Evolutionary conservation across 2,888 invertebrate genomes (phyloP), one percentile per base, ranked within the genome.

Genomic region (Morpho helenor): DNA sequence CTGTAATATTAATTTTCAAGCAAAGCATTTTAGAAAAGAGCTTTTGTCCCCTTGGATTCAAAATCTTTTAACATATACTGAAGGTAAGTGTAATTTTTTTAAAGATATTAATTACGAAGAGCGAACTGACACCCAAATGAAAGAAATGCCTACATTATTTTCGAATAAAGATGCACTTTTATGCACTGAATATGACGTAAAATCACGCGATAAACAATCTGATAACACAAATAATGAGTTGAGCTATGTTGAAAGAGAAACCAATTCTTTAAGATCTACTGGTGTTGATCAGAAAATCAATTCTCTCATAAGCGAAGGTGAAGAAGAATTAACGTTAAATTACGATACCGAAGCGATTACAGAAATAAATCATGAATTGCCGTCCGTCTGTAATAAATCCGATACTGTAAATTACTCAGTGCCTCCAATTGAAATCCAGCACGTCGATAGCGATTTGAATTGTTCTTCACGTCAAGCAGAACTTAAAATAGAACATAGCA

Each of bases 11-110:
- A 31, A 31, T 31, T 31, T 31, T 31, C 2, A 31, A 31, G 31
- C 31, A 31, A 31, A 31, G 31, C 47, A 52, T 57, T 67, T 75
- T 43, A 68, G 67, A 44, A 87, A 87, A 71, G 75, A 80, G 70
- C 69, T 81, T 45, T 78, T 75, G 76, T 87, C 86, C 7, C 78
- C 84, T 40, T 72, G 76, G 71, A 75, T 88, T 61, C 85, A 85
- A 74, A 86, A 87, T 59, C 74, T 88, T 54, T 57, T 82, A 16
- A 56, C 72, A 42, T 67, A 68, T 60, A 68, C 61, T 62, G 83
- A 79, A 70, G 79, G 80, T 4, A 57, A 22, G 42, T 67, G 69
- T 60, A 56, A 57, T 53, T 49, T 49, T 3, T 42, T 23, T 48
- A 10, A 23, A 42, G 42, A 42, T 10, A 48, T 40, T 7, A 46